These are phyloP conservation scores for Acomys russatus DNA, from an alignment of 2,797 vertebrate genomes.

Conservation along the genomic window DNA sequence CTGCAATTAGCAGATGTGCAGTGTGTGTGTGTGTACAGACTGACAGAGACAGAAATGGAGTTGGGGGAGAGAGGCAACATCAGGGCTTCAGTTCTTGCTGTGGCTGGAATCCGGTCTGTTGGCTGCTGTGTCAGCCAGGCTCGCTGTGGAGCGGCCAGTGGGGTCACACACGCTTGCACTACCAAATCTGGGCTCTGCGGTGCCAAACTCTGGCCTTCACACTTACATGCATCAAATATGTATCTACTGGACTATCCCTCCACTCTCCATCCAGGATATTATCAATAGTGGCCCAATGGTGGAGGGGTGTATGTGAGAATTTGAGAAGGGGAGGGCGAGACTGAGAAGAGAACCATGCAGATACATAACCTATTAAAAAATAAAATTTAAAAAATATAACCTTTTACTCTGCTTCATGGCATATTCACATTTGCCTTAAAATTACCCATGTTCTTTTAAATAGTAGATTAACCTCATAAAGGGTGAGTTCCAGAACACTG, in stretches of 20 bases:
- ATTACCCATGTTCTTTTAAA: background rate
- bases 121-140: background rate
- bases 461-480: slow-evolving; percentile 26
- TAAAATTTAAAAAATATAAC: background rate
- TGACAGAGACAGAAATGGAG: background rate
- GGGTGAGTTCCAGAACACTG: background rate
- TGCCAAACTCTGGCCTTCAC: background rate
- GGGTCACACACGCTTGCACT: background rate
- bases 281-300: background rate
- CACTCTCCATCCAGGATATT: background rate
- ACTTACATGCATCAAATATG: background rate
- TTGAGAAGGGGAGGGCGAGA: background rate
- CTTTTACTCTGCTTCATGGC: background rate
- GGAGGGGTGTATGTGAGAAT: background rate
- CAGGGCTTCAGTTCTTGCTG: background rate
- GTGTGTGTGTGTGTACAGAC: background rate
- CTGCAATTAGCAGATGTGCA: background rate
- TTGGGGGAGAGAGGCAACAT: background rate
- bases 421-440: slow-evolving; percentile 27
- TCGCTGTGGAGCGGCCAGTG: background rate
- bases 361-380: slow-evolving; percentile 29
- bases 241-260: background rate
- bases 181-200: no score
- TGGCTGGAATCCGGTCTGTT: background rate
- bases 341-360: background rate